Evolutionary conservation across 2,888 invertebrate genomes (phyloP).

Genomic region (Hypsopygia costalis): DNA sequence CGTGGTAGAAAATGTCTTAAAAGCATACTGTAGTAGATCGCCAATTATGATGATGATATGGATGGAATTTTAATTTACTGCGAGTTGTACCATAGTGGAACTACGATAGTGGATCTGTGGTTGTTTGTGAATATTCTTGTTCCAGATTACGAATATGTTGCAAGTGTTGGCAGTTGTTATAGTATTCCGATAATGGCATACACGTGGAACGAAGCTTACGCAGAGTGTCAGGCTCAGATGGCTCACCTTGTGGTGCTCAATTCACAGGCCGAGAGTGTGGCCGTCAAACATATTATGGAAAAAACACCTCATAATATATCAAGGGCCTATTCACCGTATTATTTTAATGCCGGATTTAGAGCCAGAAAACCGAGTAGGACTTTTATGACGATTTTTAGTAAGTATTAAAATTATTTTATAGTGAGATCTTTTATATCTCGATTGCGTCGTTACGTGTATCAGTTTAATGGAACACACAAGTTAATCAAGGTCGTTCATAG

Average conservation of each 20-base stretch:
- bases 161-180: conserved; percentile 51
- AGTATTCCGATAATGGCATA: conserved; percentile 31
- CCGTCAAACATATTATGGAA: conserved; percentile 32
- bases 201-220: conserved; percentile 54
- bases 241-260: conserved; percentile 51
- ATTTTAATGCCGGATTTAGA: conserved; percentile 49
- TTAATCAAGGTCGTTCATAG: too few relatives aligned
- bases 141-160: conserved; percentile 40
- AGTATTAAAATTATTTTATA: too few relatives aligned
- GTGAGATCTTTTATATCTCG: too few relatives aligned
- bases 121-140: too few relatives aligned
- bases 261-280: conserved; percentile 40
- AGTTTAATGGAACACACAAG: too few relatives aligned
- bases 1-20: too few relatives aligned
- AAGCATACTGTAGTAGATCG: too few relatives aligned
- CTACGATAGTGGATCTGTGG: too few relatives aligned
- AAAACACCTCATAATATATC: conserved; percentile 5
- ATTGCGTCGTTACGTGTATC: too few relatives aligned
- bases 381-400: conserved; percentile 59
- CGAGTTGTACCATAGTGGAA: too few relatives aligned
- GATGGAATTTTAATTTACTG: too few relatives aligned
- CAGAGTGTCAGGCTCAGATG: conserved; percentile 44
- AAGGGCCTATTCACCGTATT: conserved; percentile 26
- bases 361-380: conserved; percentile 32
- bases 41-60: too few relatives aligned